phyloP scores from a whole-genome alignment of 2,113 vertebrate genomes.

The Otus sunia region DNA sequence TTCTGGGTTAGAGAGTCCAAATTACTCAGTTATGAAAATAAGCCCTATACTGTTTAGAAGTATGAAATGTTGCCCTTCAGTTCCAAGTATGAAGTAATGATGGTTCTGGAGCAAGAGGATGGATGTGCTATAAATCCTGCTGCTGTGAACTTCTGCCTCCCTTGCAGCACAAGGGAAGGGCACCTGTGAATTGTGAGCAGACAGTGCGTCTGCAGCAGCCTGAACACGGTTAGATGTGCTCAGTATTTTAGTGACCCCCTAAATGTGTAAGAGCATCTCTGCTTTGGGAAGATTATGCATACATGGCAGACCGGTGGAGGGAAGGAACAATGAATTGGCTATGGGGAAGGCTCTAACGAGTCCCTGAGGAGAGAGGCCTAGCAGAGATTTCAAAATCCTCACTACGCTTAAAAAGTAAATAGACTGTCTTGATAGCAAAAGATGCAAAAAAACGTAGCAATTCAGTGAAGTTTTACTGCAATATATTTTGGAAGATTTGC shows the following conservation, averaged over 20 bases:
- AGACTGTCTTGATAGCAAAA: neutral
- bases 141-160: neutral
- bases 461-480: neutral
- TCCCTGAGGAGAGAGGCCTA: neutral
- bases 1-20: neutral
- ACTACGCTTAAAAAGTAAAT: neutral
- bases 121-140: neutral
- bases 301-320: neutral
- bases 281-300: neutral
- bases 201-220: neutral
- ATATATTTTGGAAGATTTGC: conserved; percentile 23
- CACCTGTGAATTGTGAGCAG: neutral
- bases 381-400: neutral
- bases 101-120: neutral
- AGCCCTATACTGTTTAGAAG: neutral
- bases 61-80: neutral
- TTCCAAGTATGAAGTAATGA: neutral
- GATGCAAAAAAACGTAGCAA: neutral
- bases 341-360: neutral
- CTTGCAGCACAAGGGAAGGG: neutral
- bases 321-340: neutral
- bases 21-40: neutral
- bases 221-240: neutral
- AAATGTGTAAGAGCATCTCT: neutral
- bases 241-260: neutral